Evolutionary conservation across 2,888 invertebrate genomes (phyloP).

Genomic region (Andrena bucephala): DNA sequence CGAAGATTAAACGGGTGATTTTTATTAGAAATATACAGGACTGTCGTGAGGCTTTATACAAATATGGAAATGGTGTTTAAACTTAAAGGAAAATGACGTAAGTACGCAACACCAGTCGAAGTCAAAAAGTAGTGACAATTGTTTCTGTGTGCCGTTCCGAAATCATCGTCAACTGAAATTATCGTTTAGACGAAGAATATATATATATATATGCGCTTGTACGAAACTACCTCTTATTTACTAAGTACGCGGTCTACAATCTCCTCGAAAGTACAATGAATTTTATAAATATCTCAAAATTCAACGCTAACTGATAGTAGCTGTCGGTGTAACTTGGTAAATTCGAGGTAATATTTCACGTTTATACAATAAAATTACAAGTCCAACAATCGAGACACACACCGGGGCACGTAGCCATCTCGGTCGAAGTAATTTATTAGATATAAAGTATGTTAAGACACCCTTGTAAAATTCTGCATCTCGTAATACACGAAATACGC

Average conservation of each 20-base stretch:
- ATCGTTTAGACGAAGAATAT: slow-evolving; percentile 30
- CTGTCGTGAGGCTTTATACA: slow-evolving; percentile 76
- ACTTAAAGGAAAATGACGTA: slow-evolving; percentile 64
- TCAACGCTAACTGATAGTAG: slow-evolving; percentile 69
- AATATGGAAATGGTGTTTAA: slow-evolving; percentile 75
- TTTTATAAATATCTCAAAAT: slow-evolving; percentile 75
- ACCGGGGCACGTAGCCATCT: background rate
- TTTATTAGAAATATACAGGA: slow-evolving; percentile 82
- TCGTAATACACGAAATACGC: slow-evolving; percentile 13
- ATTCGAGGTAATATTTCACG: slow-evolving; percentile 43
- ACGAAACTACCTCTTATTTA: slow-evolving; percentile 49
- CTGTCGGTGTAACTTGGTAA: slow-evolving; percentile 43
- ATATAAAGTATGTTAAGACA: slow-evolving; percentile 22
- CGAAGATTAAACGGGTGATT: slow-evolving; percentile 69
- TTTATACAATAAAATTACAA: slow-evolving; percentile 45
- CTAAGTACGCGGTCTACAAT: slow-evolving; percentile 43
- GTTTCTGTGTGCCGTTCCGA: background rate
- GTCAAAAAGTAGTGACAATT: slow-evolving; percentile 14
- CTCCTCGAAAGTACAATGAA: slow-evolving; percentile 53
- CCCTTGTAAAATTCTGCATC: slow-evolving; percentile 15
- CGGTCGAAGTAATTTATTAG: slow-evolving; percentile 20
- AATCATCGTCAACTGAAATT: slow-evolving; percentile 35
- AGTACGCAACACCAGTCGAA: slow-evolving; percentile 40
- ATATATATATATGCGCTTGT: slow-evolving; percentile 16
- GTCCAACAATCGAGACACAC: slow-evolving; percentile 7